Conservation (phyloP, 2,113 vertebrate genomes). For the Gopherus flavomarginatus region DNA sequence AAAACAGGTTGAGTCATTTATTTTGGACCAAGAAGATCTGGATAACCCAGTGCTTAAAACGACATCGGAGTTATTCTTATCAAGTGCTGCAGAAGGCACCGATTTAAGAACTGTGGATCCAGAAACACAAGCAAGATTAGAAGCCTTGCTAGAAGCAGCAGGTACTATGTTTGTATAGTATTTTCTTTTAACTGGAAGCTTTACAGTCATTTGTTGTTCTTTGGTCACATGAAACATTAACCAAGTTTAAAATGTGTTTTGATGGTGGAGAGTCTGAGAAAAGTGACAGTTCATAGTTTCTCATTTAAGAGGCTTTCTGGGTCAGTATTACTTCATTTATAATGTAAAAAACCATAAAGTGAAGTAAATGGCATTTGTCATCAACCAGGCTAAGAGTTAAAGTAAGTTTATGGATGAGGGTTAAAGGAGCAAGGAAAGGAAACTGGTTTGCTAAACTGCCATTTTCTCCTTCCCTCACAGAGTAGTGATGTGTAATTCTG, state of each 20-base stretch:
- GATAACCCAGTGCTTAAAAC: constrained; percentile 99
- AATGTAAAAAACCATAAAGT: neutral
- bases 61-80: constrained; percentile 95
- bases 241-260: neutral
- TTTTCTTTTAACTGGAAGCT: constrained; percentile 35
- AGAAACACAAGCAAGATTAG: constrained; percentile 96
- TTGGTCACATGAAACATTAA: neutral
- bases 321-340: neutral
- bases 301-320: neutral
- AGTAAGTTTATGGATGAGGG: neutral
- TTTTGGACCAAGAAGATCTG: constrained; percentile 99
- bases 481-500: neutral
- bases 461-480: neutral
- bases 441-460: neutral
- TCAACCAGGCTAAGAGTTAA: neutral
- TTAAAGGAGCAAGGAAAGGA: neutral
- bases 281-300: neutral
- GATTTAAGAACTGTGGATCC: constrained; percentile 98
- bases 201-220: neutral
- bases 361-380: neutral
- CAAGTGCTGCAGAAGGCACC: constrained; percentile 93
- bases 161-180: constrained; percentile 79
- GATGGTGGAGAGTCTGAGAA: neutral
- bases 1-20: constrained; percentile 96
- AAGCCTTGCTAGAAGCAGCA: constrained; percentile 97